These are phyloP conservation scores for Hemicentrotus pulcherrimus DNA, from an alignment of 35 echinoderm and acorn worm species.

Conservation along the genomic window DNA sequence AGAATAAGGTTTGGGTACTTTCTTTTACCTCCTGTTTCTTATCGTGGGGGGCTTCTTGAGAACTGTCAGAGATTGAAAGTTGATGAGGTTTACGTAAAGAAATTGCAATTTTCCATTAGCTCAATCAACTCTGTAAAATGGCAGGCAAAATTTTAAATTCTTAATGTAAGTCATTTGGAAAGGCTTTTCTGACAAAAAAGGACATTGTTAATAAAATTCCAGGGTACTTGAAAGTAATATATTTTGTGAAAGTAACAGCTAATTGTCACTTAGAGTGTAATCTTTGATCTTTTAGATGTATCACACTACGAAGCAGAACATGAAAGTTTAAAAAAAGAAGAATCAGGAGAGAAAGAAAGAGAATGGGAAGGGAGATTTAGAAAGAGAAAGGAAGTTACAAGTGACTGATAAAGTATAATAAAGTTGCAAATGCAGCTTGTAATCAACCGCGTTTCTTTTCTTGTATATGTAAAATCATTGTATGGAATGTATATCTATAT, in stretches of 20 bases:
- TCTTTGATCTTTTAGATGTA: no score
- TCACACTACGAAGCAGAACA: not conserved
- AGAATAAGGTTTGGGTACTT: conserved; percentile 11
- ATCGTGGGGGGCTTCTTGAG: not conserved
- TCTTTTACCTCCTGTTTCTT: not conserved
- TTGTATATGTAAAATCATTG: no score
- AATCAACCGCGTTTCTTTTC: no score
- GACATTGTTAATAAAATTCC: not conserved
- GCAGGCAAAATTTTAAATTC: not conserved
- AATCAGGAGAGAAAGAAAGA: not conserved
- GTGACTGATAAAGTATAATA: not conserved
- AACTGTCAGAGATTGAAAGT: not conserved
- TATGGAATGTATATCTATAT: no score
- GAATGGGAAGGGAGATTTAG: not conserved
- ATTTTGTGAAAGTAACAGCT: not conserved
- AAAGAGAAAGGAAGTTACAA: not conserved
- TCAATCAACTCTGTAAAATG: not conserved
- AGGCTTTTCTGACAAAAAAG: not conserved
- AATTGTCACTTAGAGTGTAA: not conserved
- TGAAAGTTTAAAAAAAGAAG: not conserved
- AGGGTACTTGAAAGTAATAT: not conserved
- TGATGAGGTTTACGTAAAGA: not conserved
- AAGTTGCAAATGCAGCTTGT: not conserved
- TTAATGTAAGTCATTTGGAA: not conserved
- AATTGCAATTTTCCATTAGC: not conserved